phyloP scores from a whole-genome alignment of 1,140 invertebrate species.

The Micrasema longulum region DNA sequence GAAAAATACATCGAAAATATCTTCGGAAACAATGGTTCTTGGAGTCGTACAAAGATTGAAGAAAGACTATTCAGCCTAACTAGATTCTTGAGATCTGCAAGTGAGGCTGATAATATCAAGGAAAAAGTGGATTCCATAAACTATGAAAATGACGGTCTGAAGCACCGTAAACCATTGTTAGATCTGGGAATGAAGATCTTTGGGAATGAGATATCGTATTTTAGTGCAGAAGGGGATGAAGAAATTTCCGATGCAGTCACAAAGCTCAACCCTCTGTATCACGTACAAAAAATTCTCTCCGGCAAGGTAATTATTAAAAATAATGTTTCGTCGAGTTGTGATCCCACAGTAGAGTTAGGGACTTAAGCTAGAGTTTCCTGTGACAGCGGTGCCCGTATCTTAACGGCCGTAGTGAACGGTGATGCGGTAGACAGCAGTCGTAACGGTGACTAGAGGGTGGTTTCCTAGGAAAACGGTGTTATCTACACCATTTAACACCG shows the following conservation, averaged over 20 bases:
- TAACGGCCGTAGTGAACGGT: too few relatives aligned
- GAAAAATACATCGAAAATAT: constrained; percentile 85
- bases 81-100: constrained; percentile 68
- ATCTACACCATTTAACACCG: too few relatives aligned
- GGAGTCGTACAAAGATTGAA: constrained; percentile 73
- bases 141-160: constrained; percentile 71
- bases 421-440: too few relatives aligned
- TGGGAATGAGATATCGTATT: constrained; percentile 83
- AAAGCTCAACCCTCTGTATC: constrained; percentile 75
- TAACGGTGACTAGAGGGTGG: too few relatives aligned
- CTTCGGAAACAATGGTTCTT: constrained; percentile 80
- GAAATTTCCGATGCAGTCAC: constrained; percentile 73
- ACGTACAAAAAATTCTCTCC: constrained; percentile 78
- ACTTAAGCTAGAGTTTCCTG: too few relatives aligned
- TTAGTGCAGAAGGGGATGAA: constrained; percentile 73
- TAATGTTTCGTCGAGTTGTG: too few relatives aligned
- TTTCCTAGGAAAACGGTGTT: too few relatives aligned
- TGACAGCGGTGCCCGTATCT: too few relatives aligned
- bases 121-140: constrained; percentile 70
- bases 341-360: too few relatives aligned
- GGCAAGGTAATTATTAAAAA: constrained; percentile 73
- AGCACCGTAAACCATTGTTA: constrained; percentile 62
- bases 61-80: constrained; percentile 69
- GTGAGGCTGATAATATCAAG: constrained; percentile 67
- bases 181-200: constrained; percentile 70